Base-by-base conservation (phyloP, 2,888 invertebrate species). In the Sialis lutaria region DNA sequence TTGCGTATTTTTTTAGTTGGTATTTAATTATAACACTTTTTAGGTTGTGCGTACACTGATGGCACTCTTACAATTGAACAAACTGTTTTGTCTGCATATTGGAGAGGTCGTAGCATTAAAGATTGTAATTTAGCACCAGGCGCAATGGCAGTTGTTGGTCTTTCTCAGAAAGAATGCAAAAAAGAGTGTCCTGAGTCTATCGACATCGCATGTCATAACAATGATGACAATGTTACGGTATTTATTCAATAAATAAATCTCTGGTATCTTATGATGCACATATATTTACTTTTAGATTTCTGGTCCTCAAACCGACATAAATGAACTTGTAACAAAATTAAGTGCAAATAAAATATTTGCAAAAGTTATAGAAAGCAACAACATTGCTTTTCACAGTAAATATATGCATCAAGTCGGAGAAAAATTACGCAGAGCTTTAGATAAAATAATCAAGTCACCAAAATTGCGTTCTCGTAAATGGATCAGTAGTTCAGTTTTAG, bases 401-500 rank as follows among this genome's bases (percentile, higher is more conserved):
- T 85, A 85, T 65, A 82, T 91, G 60, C 77, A 80, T 5, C 68
- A 76, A 31, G 86, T 83, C 40, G 87, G 82, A 46, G 82, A 84
- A 37, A 77, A 76, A 61, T 70, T 90, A 57, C 74, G 78, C 50
- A 67, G 72, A 53, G 74, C 74, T 47, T 70, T 87, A 42, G 79
- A 84, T 56, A 75, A 77, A 67, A 77, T 89, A 49, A 82, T 91
- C 56, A 73, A 79, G 1, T 69, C 67, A 46, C 81, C 87, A 5
- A 80, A 79, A 60, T 76, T 74, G 52, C 75, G 93, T 51, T 75
- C 82, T 1, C 50, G 72, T 1, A 75, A 78, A 53, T 93, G 93
- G 93, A 69, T 93, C 45, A 88, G 88, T 53, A 84, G 88, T 22
- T 90, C 90, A 47, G 80, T 93, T 56, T 86, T 90, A 0, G 78